These are phyloP conservation scores for Hymenochirus boettgeri DNA, from an alignment of 2,113 vertebrate species.

Conservation along the genomic window DNA sequence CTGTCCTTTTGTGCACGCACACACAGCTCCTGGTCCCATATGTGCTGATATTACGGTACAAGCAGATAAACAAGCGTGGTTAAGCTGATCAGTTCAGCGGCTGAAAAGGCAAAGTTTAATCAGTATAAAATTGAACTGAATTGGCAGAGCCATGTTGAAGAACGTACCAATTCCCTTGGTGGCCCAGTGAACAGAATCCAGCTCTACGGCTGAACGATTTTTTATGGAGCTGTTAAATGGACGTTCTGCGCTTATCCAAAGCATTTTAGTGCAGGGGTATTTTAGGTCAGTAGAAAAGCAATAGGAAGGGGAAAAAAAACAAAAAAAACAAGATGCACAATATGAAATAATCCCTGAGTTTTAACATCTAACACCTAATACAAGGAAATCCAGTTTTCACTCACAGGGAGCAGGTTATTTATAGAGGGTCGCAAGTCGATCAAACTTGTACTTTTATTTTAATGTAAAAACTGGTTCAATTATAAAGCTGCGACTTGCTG, in stretches of 20 bases:
- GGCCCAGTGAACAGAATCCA: constrained; percentile 5
- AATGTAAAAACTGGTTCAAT: no score
- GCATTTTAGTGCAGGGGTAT: background rate
- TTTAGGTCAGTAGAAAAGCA: background rate
- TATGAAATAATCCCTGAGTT: no score
- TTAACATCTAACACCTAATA: no score
- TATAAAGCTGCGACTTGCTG: no score
- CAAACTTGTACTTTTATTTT: no score
- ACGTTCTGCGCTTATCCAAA: background rate
- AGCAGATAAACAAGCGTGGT: constrained; percentile 3
- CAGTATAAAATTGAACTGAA: constrained; percentile 22
- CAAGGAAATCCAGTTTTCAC: no score
- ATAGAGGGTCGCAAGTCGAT: no score
- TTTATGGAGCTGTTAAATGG: background rate
- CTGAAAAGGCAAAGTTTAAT: constrained; percentile 22
- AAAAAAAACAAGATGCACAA: no score
- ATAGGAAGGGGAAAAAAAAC: background rate
- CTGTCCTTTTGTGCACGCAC: background rate
- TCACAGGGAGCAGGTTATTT: no score
- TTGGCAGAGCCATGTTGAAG: constrained; percentile 18
- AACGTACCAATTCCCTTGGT: constrained; percentile 9
- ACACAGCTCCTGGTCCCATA: background rate
- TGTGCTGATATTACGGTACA: background rate
- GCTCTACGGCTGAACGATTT: constrained; percentile 8
- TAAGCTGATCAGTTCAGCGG: constrained; percentile 4